Evolutionary conservation across 2,797 vertebrate species (phyloP).

Genomic region (Cossypha niveicapilla): DNA sequence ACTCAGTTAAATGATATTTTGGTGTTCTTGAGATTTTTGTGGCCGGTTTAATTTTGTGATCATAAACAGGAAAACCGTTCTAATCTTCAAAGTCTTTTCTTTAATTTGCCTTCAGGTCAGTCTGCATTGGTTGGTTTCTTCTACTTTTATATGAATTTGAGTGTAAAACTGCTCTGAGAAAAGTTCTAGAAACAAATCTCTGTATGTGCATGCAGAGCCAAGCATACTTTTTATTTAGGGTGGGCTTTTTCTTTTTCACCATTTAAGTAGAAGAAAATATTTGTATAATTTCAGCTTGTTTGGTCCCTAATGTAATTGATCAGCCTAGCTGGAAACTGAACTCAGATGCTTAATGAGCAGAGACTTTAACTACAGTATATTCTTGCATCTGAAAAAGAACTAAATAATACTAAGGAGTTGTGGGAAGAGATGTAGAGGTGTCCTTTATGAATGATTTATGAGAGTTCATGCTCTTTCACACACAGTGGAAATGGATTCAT

Average conservation of each 20-base stretch:
- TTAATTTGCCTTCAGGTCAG: background rate
- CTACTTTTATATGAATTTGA: background rate
- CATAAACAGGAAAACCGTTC: background rate
- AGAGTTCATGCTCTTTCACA: background rate
- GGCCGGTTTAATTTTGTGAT: background rate
- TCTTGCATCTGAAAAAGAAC: background rate
- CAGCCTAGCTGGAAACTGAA: background rate
- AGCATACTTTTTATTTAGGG: background rate
- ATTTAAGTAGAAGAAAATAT: background rate
- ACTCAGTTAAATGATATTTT: background rate
- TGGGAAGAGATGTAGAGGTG: conserved; percentile 1
- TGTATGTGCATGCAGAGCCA: background rate
- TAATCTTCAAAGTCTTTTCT: background rate
- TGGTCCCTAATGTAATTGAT: background rate
- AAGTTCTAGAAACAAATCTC: background rate
- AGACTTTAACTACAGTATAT: background rate
- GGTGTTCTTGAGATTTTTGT: background rate
- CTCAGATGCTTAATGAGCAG: background rate
- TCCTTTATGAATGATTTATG: conserved; percentile 12
- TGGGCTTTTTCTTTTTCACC: background rate
- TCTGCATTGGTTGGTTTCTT: background rate
- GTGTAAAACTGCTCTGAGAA: background rate
- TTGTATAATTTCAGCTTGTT: background rate
- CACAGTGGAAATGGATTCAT: background rate
- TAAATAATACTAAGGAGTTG: background rate